phyloP scores from a whole-genome alignment of 2,888 invertebrate species.

The Trilocha varians region DNA sequence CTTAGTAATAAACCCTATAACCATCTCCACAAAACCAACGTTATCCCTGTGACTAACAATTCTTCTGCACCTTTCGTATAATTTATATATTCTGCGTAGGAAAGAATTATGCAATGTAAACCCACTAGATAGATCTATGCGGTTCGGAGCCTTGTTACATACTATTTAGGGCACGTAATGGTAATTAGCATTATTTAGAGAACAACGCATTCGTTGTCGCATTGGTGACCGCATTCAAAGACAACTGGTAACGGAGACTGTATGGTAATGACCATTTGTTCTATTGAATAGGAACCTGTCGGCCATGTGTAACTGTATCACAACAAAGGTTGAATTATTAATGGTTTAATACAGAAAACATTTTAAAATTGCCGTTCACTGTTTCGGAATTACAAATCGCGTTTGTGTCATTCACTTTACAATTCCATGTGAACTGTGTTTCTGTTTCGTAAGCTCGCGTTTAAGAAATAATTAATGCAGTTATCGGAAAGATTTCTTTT shows the following conservation, averaged over 20 bases:
- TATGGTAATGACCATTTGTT: constrained; percentile 49
- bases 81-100: too few relatives aligned
- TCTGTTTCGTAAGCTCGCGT: not conserved
- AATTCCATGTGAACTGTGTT: constrained; percentile 7
- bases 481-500: not conserved
- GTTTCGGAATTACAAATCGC: constrained; percentile 19
- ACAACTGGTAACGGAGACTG: constrained; percentile 33
- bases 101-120: too few relatives aligned
- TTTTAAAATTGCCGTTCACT: constrained; percentile 19
- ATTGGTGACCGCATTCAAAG: constrained; percentile 46
- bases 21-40: constrained; percentile 46
- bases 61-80: constrained; percentile 46
- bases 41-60: constrained; percentile 67
- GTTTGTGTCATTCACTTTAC: constrained; percentile 10
- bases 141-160: constrained; percentile 45
- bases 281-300: constrained; percentile 19
- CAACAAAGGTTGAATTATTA: constrained; percentile 28
- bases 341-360: constrained; percentile 27
- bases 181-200: constrained; percentile 49
- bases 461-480: not conserved
- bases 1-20: constrained; percentile 29
- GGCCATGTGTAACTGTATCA: constrained; percentile 28
- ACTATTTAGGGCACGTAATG: constrained; percentile 37
- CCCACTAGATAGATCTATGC: constrained; percentile 40
- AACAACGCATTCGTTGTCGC: constrained; percentile 28